Conservation (phyloP, 2,888 invertebrate species). For the Schizaphis graminum region DNA sequence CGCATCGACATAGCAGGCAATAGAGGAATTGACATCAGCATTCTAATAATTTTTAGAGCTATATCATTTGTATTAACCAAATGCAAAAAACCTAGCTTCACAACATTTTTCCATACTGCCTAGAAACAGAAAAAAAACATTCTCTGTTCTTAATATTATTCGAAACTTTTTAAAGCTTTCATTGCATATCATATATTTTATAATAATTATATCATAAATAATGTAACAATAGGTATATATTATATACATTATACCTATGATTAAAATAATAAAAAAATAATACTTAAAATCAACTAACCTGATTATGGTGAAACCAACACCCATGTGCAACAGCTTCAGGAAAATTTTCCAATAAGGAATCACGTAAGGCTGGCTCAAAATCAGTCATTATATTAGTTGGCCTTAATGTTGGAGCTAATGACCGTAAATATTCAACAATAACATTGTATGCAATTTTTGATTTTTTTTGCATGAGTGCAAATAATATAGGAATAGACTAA, state of each 20-base stretch:
- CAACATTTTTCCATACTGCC: conserved; percentile 13
- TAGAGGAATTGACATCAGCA: neutral
- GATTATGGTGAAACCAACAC: neutral
- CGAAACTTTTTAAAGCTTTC: neutral
- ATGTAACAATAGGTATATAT: neutral
- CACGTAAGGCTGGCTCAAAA: neutral
- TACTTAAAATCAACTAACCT: neutral
- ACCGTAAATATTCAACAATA: neutral
- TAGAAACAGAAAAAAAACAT: neutral
- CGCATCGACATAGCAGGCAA: neutral
- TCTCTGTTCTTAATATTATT: neutral
- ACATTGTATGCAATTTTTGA: neutral
- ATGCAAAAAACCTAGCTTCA: neutral
- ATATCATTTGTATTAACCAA: conserved; percentile 1
- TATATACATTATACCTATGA: neutral
- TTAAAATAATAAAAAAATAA: neutral
- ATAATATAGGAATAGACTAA: conserved; percentile 1
- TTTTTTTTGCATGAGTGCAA: neutral
- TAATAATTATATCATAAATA: neutral
- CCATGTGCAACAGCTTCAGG: neutral
- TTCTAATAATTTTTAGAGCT: neutral
- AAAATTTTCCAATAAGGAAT: neutral
- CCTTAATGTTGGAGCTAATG: neutral
- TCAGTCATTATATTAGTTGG: neutral
- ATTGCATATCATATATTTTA: neutral